Conservation (phyloP, 1,140 invertebrate species). For the Brachionus asplanchnoidis region DNA sequence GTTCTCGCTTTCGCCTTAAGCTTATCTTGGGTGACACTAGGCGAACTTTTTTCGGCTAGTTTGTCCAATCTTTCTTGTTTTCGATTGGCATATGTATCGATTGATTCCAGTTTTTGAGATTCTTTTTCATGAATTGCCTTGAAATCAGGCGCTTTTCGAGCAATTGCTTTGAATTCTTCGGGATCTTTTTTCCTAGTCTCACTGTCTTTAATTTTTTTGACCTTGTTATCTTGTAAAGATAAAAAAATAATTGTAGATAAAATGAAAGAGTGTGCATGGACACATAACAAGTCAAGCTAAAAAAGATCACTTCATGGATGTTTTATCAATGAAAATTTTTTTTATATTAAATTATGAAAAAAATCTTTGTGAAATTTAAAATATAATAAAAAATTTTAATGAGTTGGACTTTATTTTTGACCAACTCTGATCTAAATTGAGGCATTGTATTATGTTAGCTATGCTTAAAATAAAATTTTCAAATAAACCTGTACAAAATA, state of each 20-base stretch:
- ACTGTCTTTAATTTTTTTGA: neutral
- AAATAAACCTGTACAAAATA: no score
- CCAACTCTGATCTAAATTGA: no score
- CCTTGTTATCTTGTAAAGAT: neutral
- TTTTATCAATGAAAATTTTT: neutral
- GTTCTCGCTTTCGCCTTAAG: neutral
- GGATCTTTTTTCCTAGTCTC: neutral
- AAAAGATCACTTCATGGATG: neutral
- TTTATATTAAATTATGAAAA: no score
- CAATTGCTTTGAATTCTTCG: neutral
- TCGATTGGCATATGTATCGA: neutral
- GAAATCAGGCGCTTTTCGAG: constrained; percentile 3
- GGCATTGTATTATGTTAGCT: no score
- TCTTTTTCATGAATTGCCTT: constrained; percentile 14
- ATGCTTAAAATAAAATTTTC: no score
- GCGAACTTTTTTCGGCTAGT: neutral
- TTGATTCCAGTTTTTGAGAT: constrained; percentile 9
- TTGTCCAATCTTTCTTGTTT: neutral
- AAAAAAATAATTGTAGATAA: neutral
- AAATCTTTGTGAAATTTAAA: no score
- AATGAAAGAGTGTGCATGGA: neutral
- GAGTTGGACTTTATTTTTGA: no score
- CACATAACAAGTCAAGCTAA: neutral
- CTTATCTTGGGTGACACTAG: neutral
- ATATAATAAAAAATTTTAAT: no score